A percentile compares a stretch with the other conserved stretches of the same genome.
Evolutionary conservation across 2,797 vertebrate species (phyloP).

Genomic region (Chiloscyllium punctatum): DNA sequence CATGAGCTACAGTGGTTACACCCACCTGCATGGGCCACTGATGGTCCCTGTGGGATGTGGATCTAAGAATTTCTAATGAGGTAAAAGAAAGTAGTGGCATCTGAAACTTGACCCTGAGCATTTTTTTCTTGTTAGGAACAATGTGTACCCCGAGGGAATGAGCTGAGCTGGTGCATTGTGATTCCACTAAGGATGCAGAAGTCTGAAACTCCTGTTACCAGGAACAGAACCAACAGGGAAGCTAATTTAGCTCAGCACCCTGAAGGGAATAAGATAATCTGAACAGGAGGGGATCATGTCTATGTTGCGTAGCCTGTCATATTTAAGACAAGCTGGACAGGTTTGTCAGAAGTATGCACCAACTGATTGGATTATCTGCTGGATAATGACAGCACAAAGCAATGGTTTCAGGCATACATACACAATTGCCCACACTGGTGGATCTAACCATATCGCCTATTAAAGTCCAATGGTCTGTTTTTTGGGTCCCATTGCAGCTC

Average conservation of each 20-base stretch:
- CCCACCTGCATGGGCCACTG: not conserved
- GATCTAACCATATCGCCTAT: not conserved
- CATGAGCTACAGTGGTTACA: not conserved
- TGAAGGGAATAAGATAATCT: conserved; percentile 6
- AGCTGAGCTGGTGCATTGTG: not conserved
- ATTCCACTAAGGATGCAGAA: not conserved
- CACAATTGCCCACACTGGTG: not conserved
- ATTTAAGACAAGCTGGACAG: not conserved
- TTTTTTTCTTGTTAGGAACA: not conserved
- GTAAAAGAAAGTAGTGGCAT: not conserved
- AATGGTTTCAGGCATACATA: not conserved
- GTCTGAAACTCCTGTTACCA: not conserved
- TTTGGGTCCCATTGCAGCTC: not conserved
- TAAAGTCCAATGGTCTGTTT: not conserved
- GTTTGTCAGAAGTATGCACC: not conserved
- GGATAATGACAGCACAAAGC: not conserved
- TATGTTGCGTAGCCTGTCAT: conserved; percentile 6
- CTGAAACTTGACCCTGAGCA: not conserved
- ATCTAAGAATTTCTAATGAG: conserved; percentile 15
- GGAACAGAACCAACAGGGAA: not conserved
- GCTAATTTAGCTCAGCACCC: conserved; percentile 15
- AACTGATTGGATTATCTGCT: not conserved
- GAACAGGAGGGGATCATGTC: not conserved
- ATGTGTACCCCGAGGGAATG: not conserved
- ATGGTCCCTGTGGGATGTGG: not conserved